Base-by-base conservation (phyloP, 1,140 invertebrate genomes). In the Lordiphosa collinella region DNA sequence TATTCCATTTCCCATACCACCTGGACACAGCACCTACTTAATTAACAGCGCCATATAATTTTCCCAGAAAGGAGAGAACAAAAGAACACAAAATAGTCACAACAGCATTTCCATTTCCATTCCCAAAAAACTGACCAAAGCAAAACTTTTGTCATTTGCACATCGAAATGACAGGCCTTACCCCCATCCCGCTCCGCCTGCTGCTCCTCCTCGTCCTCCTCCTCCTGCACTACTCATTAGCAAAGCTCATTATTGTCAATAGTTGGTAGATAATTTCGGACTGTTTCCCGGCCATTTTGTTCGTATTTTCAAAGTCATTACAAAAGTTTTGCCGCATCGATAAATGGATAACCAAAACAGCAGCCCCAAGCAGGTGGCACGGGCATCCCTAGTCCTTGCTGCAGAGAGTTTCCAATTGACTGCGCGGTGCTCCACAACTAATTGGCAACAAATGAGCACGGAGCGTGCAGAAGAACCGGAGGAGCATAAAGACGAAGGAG, bases 271-370 rank as follows among this genome's bases (percentile, higher is more conserved):
- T 70, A 61, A 68, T 61, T 65, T 69, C 18, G 35, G 56, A 75
- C 37, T 38, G 18, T 31, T 38, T 46, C 47, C 57, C 56, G 56
- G 44, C 32, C 52, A 52, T 76, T 84, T 49, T 74, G 61, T 78
- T 84, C 69, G 84, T 84, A 78, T 84, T 84, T 78, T 82, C 78
- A 84, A 84, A 84, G 72, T 84, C 78, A 82, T 82, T 82, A 82
- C 78, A 62, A 76, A 82, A 82, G 78, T 82, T 82, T 84, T 18
- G 72, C 72, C 72, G 67, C 72, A 82, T 82, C 76, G 78, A 80
- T 82, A 84, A 82, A 82, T 82, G 76, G 72, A 84, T 82, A 82
- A 84, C 78, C 76, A 82, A 82, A 82, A 82, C 78, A 82, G 71
- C 46, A 65, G 36, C 51, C 70, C 55, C 38, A 75, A 47, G 10